Conservation (phyloP, 2,113 vertebrate species). For the Carassius gibelio region DNA sequence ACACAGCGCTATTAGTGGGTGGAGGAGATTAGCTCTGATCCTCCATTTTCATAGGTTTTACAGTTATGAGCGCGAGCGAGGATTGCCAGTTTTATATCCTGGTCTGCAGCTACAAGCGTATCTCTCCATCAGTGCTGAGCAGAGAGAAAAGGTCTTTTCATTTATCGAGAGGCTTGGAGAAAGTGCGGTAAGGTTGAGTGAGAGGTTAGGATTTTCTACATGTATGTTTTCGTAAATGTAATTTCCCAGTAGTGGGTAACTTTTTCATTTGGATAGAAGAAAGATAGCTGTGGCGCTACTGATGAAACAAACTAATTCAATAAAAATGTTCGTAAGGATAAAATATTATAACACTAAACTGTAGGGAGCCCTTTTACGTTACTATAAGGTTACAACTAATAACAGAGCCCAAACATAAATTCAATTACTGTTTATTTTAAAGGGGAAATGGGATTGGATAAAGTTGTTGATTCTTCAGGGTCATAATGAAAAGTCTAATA, state of each 20-base stretch:
- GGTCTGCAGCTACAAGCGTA: constrained; percentile 38
- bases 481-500: too few relatives aligned
- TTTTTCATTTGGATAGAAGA: not conserved
- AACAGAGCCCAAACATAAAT: too few relatives aligned
- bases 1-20: constrained; percentile 54
- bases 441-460: too few relatives aligned
- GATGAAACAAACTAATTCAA: too few relatives aligned
- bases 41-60: constrained; percentile 52
- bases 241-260: not conserved
- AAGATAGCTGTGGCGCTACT: not conserved
- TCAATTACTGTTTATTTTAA: too few relatives aligned
- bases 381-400: too few relatives aligned
- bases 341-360: too few relatives aligned
- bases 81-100: constrained; percentile 50
- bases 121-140: constrained; percentile 45
- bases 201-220: not conserved
- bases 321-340: too few relatives aligned
- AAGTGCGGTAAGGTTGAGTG: not conserved
- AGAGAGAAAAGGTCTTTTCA: constrained; percentile 35
- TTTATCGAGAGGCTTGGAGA: constrained; percentile 1
- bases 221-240: not conserved
- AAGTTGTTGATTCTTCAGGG: too few relatives aligned
- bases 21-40: constrained; percentile 63
- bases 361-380: too few relatives aligned
- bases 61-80: constrained; percentile 36